phyloP scores from a whole-genome alignment of 2,113 vertebrate species.

The Echinops telfairi region DNA sequence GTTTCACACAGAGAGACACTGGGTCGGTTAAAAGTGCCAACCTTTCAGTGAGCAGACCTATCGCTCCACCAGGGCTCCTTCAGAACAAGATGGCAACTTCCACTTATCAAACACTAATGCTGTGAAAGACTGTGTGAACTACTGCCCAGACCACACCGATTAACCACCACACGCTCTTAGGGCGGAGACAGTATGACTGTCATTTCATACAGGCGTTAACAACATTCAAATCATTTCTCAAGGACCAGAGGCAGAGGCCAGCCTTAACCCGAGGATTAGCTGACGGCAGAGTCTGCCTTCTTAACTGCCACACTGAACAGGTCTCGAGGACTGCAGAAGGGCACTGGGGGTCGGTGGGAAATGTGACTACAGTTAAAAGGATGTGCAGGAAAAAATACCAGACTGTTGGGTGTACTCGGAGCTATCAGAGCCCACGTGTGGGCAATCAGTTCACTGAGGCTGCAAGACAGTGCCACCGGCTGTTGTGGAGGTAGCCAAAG shows the following conservation, averaged over 20 bases:
- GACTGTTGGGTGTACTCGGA: not conserved
- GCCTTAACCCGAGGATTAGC: not conserved
- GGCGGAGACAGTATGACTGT: not conserved
- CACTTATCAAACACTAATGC: not conserved
- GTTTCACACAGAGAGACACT: not conserved
- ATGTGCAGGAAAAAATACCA: slow-evolving; percentile 4
- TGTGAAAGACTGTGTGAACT: not conserved
- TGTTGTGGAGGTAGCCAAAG: not conserved
- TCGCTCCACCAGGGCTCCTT: not conserved
- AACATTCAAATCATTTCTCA: slow-evolving; percentile 22
- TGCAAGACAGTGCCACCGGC: slow-evolving; percentile 1
- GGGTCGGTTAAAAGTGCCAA: not conserved
- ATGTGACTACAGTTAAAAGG: not conserved
- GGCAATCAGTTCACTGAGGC: slow-evolving; percentile 42
- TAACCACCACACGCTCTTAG: not conserved
- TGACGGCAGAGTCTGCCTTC: not conserved
- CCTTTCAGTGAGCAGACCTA: not conserved
- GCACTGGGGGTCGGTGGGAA: not conserved
- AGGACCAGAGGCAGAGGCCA: not conserved
- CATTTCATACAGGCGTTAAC: not conserved
- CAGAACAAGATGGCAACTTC: not conserved
- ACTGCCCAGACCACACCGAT: slow-evolving; percentile 3
- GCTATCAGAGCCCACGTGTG: slow-evolving; percentile 17
- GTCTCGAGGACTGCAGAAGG: not conserved
- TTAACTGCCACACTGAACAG: not conserved